A percentile compares a stretch with the other conserved stretches of the same genome.
Evolutionary conservation across 1,140 invertebrate species (phyloP).

Genomic region (Aphaenogaster rudis): DNA sequence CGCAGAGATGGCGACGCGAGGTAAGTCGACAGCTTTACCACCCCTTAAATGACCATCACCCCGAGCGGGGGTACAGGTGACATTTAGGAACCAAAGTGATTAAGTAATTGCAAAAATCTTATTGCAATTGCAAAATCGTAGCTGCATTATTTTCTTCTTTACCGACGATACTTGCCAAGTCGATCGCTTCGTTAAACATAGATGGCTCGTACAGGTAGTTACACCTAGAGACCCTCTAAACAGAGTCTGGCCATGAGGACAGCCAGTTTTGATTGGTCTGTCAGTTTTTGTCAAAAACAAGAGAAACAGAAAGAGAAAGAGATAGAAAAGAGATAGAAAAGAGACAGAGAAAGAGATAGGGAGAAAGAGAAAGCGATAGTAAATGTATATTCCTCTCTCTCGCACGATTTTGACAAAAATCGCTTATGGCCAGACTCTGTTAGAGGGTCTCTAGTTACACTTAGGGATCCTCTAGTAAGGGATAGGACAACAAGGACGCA

Average conservation of each 20-base stretch:
- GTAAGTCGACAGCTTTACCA: slow-evolving; percentile 80
- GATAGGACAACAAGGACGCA: no score
- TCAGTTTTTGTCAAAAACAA: no score
- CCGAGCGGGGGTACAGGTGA: neutral
- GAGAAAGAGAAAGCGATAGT: no score
- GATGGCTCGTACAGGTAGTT: slow-evolving; percentile 59
- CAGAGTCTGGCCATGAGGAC: no score
- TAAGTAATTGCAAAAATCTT: neutral
- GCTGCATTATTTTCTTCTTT: slow-evolving; percentile 34
- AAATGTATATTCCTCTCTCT: no score
- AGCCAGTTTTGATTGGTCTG: neutral
- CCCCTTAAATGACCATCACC: slow-evolving; percentile 10
- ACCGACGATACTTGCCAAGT: slow-evolving; percentile 41
- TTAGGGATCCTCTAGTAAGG: no score
- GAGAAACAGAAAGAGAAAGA: no score
- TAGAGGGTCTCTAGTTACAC: no score
- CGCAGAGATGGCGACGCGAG: slow-evolving; percentile 85
- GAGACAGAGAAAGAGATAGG: no score
- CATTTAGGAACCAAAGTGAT: slow-evolving; percentile 30
- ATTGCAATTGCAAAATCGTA: neutral
- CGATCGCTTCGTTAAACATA: slow-evolving; percentile 47
- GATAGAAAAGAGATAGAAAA: no score
- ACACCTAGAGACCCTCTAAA: neutral
- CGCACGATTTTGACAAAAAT: no score
- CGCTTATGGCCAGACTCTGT: no score